Evolutionary conservation across 1,140 invertebrate genomes (phyloP).

Genomic region (Zaprionus gabonicus): DNA sequence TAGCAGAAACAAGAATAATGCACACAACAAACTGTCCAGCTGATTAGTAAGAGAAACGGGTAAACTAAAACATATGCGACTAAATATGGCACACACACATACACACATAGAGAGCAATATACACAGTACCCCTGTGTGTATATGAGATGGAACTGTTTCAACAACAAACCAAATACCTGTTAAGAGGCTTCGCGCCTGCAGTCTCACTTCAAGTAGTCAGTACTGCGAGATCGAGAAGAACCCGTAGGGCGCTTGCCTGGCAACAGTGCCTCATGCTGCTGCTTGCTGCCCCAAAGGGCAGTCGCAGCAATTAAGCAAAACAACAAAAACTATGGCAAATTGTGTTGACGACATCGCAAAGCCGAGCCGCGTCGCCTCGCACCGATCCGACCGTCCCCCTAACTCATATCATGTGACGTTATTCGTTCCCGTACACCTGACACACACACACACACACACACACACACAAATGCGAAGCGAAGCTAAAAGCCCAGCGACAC

Average conservation of each 20-base stretch:
- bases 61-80: conserved; percentile 4
- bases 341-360: conserved; percentile 28
- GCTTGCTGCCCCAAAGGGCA: conserved; percentile 15
- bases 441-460: conserved; percentile 11
- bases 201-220: conserved; percentile 15
- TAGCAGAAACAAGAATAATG: conserved; percentile 20
- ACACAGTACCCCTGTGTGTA: not conserved
- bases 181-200: conserved; percentile 11
- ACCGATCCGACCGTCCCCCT: not conserved
- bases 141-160: conserved; percentile 7
- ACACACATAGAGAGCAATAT: no score
- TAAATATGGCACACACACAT: conserved; percentile 1
- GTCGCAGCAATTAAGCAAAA: conserved; percentile 29
- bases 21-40: conserved; percentile 28
- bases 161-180: conserved; percentile 39
- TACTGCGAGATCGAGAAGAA: conserved; percentile 10
- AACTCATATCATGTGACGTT: conserved; percentile 44
- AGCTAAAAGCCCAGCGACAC: conserved; percentile 1
- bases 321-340: conserved; percentile 26
- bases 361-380: not conserved
- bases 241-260: conserved; percentile 25
- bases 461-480: not conserved
- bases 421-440: conserved; percentile 35
- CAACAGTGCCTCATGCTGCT: conserved; percentile 20
- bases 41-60: conserved; percentile 30